Percentiles rank a stretch among this genome's conserved stretches.
Evolutionary conservation across 2,113 vertebrate species (phyloP).

Genomic region (Mus musculus): GRCm39 chrX:103472501-103473000

Average conservation of each 20-base stretch:
- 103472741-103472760: background rate
- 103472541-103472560: background rate
- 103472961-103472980: slow-evolving; percentile 5
- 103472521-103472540: background rate
- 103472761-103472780: background rate
- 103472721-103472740: background rate
- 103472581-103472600: background rate
- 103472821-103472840: background rate
- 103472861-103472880: background rate
- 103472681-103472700: background rate
- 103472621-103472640: background rate
- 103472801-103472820: background rate
- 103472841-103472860: background rate
- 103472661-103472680: background rate
- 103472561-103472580: background rate
- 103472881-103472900: background rate
- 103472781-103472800: background rate
- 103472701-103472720: background rate
- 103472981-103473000: background rate
- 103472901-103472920: background rate
- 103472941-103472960: background rate
- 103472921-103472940: background rate
- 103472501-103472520: background rate
- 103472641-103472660: slow-evolving; percentile 2
- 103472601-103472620: slow-evolving; percentile 1